These are phyloP conservation scores for Artibeus jamaicensis DNA, from an alignment of 2,797 vertebrate species.

Conservation along the genomic window DNA sequence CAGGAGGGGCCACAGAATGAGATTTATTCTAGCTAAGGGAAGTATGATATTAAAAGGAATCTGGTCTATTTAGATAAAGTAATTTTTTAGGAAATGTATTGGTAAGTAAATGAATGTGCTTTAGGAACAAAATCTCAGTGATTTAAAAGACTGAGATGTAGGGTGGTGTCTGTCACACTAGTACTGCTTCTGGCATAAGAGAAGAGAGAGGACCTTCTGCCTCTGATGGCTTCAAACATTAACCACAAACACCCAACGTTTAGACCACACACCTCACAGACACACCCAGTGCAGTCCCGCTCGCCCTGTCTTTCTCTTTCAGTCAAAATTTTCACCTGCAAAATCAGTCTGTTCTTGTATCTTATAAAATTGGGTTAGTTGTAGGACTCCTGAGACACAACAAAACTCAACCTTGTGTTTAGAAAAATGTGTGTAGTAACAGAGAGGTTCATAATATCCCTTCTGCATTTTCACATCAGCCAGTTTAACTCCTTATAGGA, in stretches of 20 bases:
- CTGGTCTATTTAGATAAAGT: slow-evolving; percentile 23
- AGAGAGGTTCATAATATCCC: background rate
- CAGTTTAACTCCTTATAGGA: background rate
- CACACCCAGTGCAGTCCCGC: background rate
- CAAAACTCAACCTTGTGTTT: background rate
- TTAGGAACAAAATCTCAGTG: background rate
- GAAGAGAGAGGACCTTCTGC: background rate
- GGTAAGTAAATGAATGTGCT: background rate
- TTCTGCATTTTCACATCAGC: background rate
- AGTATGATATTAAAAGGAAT: background rate
- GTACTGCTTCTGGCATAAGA: background rate
- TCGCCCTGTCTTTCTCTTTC: background rate
- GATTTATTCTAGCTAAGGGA: background rate
- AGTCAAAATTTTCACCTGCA: background rate
- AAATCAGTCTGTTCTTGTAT: background rate
- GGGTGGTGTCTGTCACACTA: background rate
- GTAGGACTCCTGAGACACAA: background rate
- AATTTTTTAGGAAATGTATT: slow-evolving; percentile 4
- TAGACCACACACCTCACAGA: background rate
- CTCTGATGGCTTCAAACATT: background rate
- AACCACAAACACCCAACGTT: background rate
- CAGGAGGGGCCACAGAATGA: background rate
- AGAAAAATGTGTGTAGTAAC: slow-evolving; percentile 8
- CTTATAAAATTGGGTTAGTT: background rate
- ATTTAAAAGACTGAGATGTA: background rate